phyloP scores from a whole-genome alignment of 1,140 invertebrate genomes.

The Stegodyphus dumicola region DNA sequence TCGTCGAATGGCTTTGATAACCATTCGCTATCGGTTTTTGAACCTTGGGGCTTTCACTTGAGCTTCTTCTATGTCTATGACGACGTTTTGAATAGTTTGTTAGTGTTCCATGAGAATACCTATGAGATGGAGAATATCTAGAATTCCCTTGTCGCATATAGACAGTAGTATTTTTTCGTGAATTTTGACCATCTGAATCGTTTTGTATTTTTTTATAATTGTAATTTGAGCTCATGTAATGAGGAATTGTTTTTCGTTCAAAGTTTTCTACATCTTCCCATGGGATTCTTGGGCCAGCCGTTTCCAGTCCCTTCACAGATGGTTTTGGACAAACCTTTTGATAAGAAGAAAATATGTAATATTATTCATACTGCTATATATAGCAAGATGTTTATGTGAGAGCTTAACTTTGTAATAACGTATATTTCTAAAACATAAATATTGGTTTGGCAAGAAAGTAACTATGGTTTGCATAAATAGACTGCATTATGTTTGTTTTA shows the following conservation, averaged over 20 bases:
- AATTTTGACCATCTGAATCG: neutral
- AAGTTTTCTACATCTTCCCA: slow-evolving; percentile 18
- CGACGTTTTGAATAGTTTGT: slow-evolving; percentile 25
- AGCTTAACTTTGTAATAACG: too few species aligned
- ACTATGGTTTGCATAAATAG: too few species aligned
- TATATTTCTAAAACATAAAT: too few species aligned
- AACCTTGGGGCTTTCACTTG: slow-evolving; percentile 47
- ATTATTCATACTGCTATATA: neutral
- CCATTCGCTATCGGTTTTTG: slow-evolving; percentile 7
- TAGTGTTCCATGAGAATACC: slow-evolving; percentile 31
- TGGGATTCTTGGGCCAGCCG: neutral
- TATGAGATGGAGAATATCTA: slow-evolving; percentile 35
- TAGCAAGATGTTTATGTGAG: neutral
- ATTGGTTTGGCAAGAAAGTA: too few species aligned
- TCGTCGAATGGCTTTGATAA: neutral
- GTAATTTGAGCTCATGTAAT: slow-evolving; percentile 4
- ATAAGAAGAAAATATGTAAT: neutral
- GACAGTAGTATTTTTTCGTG: slow-evolving; percentile 1
- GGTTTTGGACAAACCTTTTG: neutral
- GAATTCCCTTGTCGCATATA: slow-evolving; percentile 5
- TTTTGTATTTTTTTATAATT: neutral
- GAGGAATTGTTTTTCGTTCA: neutral
- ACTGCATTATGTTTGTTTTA: too few species aligned
- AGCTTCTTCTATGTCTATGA: slow-evolving; percentile 36
- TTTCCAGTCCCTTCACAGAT: neutral